phyloP scores from a whole-genome alignment of 2,888 invertebrate genomes.

The Macaria liturata region DNA sequence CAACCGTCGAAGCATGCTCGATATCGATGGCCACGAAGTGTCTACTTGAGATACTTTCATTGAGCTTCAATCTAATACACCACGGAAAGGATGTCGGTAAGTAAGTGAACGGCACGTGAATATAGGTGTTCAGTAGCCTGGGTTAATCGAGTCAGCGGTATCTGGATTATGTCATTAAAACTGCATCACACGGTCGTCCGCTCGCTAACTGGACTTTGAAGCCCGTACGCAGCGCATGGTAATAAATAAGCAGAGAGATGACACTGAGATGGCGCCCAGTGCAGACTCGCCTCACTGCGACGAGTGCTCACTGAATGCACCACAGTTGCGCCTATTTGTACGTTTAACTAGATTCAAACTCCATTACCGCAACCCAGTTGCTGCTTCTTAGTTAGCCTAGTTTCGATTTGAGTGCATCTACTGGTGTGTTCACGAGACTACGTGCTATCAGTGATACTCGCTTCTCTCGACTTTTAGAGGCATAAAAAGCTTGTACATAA shows the following conservation, averaged over 20 bases:
- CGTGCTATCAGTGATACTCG: not conserved
- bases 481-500: too few relatives aligned
- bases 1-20: not conserved
- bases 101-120: slow-evolving; percentile 51
- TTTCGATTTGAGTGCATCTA: slow-evolving; percentile 18
- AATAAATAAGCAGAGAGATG: slow-evolving; percentile 35
- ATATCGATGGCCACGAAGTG: not conserved
- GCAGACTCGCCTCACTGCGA: slow-evolving; percentile 14
- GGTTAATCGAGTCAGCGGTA: slow-evolving; percentile 76
- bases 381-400: slow-evolving; percentile 17
- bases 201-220: slow-evolving; percentile 67
- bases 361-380: slow-evolving; percentile 23
- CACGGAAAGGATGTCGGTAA: slow-evolving; percentile 46
- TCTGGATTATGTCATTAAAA: slow-evolving; percentile 78
- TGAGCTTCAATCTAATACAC: slow-evolving; percentile 38
- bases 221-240: slow-evolving; percentile 26
- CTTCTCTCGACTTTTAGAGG: not conserved
- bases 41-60: slow-evolving; percentile 22
- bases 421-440: not conserved
- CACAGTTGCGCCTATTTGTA: slow-evolving; percentile 20
- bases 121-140: slow-evolving; percentile 65
- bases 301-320: slow-evolving; percentile 20
- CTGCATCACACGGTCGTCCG: slow-evolving; percentile 68
- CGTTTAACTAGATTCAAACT: slow-evolving; percentile 23
- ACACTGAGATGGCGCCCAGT: slow-evolving; percentile 19